A percentile compares a stretch with the other conserved stretches of the same genome.
Conservation (phyloP, 2,113 vertebrate genomes). For the Gorsachius goisagi region DNA sequence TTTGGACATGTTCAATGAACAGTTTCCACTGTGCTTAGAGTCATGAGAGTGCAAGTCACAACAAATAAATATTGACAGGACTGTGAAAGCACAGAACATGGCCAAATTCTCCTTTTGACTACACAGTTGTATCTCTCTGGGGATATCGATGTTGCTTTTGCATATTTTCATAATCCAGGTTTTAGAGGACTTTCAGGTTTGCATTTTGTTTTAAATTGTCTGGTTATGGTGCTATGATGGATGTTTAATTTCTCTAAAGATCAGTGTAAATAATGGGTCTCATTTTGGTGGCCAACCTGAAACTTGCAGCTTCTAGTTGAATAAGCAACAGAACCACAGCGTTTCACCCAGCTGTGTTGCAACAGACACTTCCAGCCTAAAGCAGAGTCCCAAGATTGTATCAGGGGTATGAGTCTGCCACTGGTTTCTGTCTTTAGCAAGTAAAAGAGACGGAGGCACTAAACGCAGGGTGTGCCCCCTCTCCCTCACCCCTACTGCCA, state of each 20-base stretch:
- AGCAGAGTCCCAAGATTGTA: not conserved
- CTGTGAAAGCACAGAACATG: not conserved
- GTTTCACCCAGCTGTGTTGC: not conserved
- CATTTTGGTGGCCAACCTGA: not conserved
- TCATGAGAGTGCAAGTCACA: not conserved
- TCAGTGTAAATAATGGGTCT: not conserved
- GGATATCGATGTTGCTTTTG: not conserved
- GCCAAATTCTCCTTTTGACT: not conserved
- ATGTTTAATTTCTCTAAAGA: not conserved
- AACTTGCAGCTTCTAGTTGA: not conserved
- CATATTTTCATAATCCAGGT: not conserved
- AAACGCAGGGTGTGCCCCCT: not conserved
- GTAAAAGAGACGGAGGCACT: not conserved
- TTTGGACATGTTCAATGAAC: not conserved
- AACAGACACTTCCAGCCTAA: not conserved
- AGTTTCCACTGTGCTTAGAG: not conserved
- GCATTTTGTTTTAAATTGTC: not conserved
- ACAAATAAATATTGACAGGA: not conserved
- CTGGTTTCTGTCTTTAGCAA: not conserved
- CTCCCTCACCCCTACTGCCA: not conserved
- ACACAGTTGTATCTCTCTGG: not conserved
- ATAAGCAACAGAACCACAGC: not conserved
- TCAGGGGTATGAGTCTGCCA: not conserved
- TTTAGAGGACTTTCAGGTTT: constrained; percentile 6
- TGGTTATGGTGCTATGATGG: not conserved